Evolutionary conservation across 2,888 invertebrate species (phyloP), one percentile per base, ranked within the genome.

Genomic region (Lutraria lutraria): DNA sequence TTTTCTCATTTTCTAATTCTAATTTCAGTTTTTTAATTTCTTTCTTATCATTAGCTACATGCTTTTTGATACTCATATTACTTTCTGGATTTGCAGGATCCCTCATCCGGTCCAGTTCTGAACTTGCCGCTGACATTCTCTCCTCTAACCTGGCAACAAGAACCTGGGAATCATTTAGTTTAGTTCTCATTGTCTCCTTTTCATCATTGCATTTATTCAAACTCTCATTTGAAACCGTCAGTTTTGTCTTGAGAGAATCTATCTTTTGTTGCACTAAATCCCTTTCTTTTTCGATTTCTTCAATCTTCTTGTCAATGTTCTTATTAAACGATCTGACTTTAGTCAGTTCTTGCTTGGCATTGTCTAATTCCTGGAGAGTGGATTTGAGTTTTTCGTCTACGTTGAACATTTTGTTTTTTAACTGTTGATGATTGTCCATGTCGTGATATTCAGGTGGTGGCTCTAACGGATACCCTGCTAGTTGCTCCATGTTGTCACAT

Each of bases 21-120:
- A 68, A 52, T 56, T 87, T 91, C 6, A 90, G n/a, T 43, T 83
- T 88, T 72, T 92, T 92, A 10, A 90, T 90, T 80, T 92, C 92
- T 81, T 91, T 91, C 56, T 90, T 91, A 31, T 92, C 92, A 72
- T 89, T 91, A 1, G 86, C 85, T 0, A 90, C 88, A 54, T 92
- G 91, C 63, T 91, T 91, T 52, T 85, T 85, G 10, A 91, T 89
- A 43, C 88, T 90, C 89, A 91, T 90, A 63, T 85, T 91, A 79
- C 91, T 91, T 15, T 92, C 92, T 21, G 92, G 90, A 52, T 91
- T 91, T 0, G 92, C 92, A 15, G 92, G 92, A 72, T 93, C 92
- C 81, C 90, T 83, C 81, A 91, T 63, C 81, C 90, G 76, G n/a
- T 91, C 91, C 21, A 89, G 79, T 34, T 92, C 92, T n/a, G 88